Evolutionary conservation across 2,113 vertebrate species (phyloP), one percentile per base, ranked within the genome.

Genomic region (Chlorodrepanis virens): DNA sequence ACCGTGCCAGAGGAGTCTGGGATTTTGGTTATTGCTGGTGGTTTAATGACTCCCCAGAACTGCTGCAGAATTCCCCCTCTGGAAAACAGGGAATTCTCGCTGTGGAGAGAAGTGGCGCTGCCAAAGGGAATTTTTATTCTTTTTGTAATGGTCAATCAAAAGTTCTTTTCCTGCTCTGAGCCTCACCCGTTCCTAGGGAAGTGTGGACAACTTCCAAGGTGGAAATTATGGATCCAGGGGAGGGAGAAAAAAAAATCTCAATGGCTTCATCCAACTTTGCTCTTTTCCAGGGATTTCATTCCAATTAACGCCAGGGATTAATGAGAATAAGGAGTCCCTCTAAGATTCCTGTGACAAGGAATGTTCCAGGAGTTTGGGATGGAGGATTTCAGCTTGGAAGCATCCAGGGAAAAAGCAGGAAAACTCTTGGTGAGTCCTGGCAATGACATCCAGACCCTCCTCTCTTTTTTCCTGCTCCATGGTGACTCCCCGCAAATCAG

Each of bases 41-140:
- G 52, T 75, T 79, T 22, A 70, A 18, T 0, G 3, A 17, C 22
- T 56, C 31, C 39, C 15, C 18, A 20, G 2, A 17, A 35, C 0
- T 23, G 22, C 40, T 78, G 40, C 12, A 40, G 60, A n/a, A 80
- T 29, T 23, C 24, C 37, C 11, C 3, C 22, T 70, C 24, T 63
- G 42, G 2, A 6, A 61, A 82, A 77, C 42, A 71, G 18, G 33
- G 74, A 40, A 79, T 83, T 91, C 24, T 25, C 53, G n/a, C 42
- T 3, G 1, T 0, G 6, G 47, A 50, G 39, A 71, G 42, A 53
- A 65, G 10, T 14, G n/a, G 13, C 4, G 7, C 20, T 44, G 24
- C 40, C 59, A n/a, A 27, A 72, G 39, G 21, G 53, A 14, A 10
- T 13, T 87, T 87, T 92, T 33, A 63, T 45, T 25, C 11, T 76